These are phyloP conservation scores for Lasioglossum figueresi DNA, from an alignment of 2,888 invertebrate species.

Conservation along the genomic window DNA sequence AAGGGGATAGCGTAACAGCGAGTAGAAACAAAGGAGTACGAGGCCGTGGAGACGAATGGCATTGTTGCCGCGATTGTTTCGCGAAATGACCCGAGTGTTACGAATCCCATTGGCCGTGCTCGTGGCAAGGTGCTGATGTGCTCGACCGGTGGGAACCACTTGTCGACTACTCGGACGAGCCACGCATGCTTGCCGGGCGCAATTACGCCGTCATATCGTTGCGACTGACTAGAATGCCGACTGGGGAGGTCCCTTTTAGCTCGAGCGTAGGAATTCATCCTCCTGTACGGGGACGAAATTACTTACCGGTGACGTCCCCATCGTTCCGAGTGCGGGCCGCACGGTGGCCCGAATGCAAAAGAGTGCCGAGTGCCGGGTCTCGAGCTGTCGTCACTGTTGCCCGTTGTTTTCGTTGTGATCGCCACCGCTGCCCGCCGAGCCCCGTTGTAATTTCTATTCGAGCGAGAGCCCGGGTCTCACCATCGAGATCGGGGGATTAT, in stretches of 20 bases:
- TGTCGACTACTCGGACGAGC: constrained; percentile 73
- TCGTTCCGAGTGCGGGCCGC: constrained; percentile 24
- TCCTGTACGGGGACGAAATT: constrained; percentile 31
- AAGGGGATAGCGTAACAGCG: not conserved
- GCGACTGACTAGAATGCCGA: constrained; percentile 32
- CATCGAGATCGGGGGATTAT: constrained; percentile 70
- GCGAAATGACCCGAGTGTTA: constrained; percentile 64
- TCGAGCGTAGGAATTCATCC: constrained; percentile 76
- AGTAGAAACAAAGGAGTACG: not conserved
- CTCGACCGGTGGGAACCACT: constrained; percentile 82
- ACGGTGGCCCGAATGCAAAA: not conserved
- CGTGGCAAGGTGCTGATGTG: constrained; percentile 66
- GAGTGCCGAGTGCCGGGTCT: not conserved
- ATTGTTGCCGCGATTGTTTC: constrained; percentile 61
- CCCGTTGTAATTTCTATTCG: constrained; percentile 40
- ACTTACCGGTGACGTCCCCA: constrained; percentile 29
- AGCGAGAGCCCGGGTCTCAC: constrained; percentile 14
- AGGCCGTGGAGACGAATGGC: constrained; percentile 30
- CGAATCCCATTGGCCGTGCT: constrained; percentile 50
- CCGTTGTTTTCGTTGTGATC: constrained; percentile 61
- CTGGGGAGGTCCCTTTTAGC: constrained; percentile 64
- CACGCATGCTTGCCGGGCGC: constrained; percentile 18
- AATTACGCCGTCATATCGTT: constrained; percentile 28
- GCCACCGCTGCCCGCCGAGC: constrained; percentile 31
- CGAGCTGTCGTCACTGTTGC: constrained; percentile 54